Evolutionary conservation across 1,140 invertebrate species (phyloP).

Genomic region (Anastrepha obliqua): DNA sequence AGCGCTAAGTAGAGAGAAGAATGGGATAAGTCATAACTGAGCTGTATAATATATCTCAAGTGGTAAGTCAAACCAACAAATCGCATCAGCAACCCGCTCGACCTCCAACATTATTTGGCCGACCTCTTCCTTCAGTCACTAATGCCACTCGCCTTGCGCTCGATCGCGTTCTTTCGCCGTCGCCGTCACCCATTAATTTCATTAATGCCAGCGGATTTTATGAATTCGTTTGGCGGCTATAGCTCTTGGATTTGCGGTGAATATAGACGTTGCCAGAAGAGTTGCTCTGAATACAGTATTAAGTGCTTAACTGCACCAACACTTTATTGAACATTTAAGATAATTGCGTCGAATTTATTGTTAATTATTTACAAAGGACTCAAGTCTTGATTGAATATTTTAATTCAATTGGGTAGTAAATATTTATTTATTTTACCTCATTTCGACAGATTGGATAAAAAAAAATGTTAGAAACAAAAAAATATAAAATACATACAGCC

Average conservation of each 20-base stretch:
- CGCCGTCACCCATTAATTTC: constrained; percentile 27
- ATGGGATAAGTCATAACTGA: constrained; percentile 1
- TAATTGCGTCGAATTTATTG: too few species aligned
- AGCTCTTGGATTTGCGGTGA: background rate
- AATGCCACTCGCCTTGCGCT: background rate
- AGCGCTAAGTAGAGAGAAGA: background rate
- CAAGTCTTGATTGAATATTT: too few species aligned
- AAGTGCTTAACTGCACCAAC: too few species aligned
- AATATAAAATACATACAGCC: too few species aligned
- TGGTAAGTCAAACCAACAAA: constrained; percentile 16
- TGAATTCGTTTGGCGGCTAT: background rate
- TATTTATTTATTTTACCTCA: too few species aligned
- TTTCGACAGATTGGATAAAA: too few species aligned
- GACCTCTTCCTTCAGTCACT: background rate
- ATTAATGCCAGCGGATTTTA: constrained; percentile 46
- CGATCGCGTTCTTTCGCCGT: background rate
- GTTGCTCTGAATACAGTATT: too few species aligned
- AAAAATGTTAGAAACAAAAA: too few species aligned
- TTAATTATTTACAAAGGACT: too few species aligned
- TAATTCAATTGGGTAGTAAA: too few species aligned
- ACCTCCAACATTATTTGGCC: background rate
- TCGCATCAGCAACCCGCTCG: background rate
- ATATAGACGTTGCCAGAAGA: background rate
- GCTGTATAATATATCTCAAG: constrained; percentile 33
- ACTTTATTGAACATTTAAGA: too few species aligned